phyloP scores from a whole-genome alignment of 2,113 vertebrate species.

The Phrynosoma blainvillii region DNA sequence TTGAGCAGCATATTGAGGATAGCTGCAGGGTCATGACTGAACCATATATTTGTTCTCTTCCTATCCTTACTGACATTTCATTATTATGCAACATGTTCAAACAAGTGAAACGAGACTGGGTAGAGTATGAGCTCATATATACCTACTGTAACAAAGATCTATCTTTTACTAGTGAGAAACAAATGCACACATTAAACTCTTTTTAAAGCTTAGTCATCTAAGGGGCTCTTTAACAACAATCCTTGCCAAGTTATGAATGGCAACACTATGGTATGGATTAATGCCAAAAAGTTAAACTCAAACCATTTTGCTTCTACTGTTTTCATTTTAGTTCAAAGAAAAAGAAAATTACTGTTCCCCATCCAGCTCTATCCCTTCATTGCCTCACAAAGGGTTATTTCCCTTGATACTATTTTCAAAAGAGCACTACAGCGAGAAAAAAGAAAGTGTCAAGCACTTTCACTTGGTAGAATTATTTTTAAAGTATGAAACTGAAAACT shows the following conservation, averaged over 20 bases:
- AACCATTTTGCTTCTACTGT: conserved; percentile 9
- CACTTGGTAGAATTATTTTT: not conserved
- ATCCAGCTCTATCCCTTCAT: not conserved
- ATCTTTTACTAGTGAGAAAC: conserved; percentile 28
- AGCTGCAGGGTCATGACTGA: not conserved
- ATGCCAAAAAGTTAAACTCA: conserved; percentile 27
- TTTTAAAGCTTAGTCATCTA: conserved; percentile 13
- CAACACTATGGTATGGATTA: not conserved
- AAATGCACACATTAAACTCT: not conserved
- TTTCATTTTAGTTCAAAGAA: conserved; percentile 11
- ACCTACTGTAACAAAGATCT: not conserved
- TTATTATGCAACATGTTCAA: conserved; percentile 8
- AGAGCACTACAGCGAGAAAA: not conserved
- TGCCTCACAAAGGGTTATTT: not conserved
- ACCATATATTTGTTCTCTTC: not conserved
- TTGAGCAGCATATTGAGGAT: not conserved
- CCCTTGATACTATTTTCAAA: not conserved
- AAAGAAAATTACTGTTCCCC: not conserved
- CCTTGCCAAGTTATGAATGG: not conserved
- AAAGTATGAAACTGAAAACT: not conserved
- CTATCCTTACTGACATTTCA: not conserved
- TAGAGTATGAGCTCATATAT: not conserved
- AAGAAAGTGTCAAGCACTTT: conserved; percentile 11
- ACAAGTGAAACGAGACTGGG: conserved; percentile 15
- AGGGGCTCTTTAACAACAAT: not conserved